A percentile compares a stretch with the other conserved stretches of the same genome.
Evolutionary conservation across 2,888 invertebrate genomes (phyloP).

Genomic region (Toxonevra muliebris): DNA sequence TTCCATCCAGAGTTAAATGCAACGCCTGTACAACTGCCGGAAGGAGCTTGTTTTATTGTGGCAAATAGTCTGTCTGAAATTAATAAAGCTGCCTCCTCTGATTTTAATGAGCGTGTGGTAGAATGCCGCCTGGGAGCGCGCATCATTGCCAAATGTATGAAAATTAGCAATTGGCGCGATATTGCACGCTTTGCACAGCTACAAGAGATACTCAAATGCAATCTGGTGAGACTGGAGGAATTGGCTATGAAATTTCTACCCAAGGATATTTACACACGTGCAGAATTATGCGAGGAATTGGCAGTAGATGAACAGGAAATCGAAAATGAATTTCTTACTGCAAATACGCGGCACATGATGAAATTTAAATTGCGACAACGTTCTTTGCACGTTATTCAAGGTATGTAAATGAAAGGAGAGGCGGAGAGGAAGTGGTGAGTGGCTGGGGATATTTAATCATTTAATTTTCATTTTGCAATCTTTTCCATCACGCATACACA

Average conservation of each 20-base stretch:
- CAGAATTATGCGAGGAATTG: constrained; percentile 73
- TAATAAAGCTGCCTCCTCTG: constrained; percentile 93
- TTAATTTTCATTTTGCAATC: not conserved
- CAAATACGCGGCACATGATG: constrained; percentile 71
- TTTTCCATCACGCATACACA: not conserved
- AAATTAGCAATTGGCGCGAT: constrained; percentile 72
- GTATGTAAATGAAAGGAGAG: constrained; percentile 60
- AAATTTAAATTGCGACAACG: constrained; percentile 84
- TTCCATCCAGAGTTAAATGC: constrained; percentile 85
- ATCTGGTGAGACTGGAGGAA: constrained; percentile 75
- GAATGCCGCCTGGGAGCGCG: constrained; percentile 93
- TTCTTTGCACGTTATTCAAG: constrained; percentile 87
- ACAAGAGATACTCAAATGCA: constrained; percentile 73
- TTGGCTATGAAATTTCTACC: constrained; percentile 73
- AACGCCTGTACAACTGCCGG: constrained; percentile 81
- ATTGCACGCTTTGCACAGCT: constrained; percentile 77
- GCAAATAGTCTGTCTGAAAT: constrained; percentile 88
- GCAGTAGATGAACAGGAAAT: constrained; percentile 70
- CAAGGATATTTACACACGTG: constrained; percentile 73
- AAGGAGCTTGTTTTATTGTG: constrained; percentile 88
- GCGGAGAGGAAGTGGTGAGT: not conserved
- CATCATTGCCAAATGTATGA: constrained; percentile 73
- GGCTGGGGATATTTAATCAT: not conserved
- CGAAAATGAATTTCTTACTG: constrained; percentile 72
- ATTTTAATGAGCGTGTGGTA: constrained; percentile 92